A percentile compares a stretch with the other conserved stretches of the same genome.
Conservation (phyloP, 2,113 vertebrate species). For the Alligator mississippiensis region DNA sequence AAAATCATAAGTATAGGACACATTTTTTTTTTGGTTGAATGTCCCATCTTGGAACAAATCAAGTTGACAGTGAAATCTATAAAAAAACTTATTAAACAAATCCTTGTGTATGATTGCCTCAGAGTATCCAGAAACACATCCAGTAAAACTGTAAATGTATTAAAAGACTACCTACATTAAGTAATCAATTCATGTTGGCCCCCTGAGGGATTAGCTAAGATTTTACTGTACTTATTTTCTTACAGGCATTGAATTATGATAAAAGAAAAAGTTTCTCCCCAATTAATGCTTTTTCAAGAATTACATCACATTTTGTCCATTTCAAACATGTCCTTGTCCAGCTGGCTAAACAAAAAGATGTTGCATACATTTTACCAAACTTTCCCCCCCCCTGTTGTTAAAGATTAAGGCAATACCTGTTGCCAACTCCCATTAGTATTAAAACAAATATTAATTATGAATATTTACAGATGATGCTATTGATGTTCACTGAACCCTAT, state of each 20-base stretch:
- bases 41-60: not conserved
- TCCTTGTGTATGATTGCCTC: not conserved
- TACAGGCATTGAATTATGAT: constrained; percentile 57
- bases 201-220: constrained; percentile 23
- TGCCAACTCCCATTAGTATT: not conserved
- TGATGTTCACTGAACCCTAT: not conserved
- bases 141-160: constrained; percentile 27
- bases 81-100: not conserved
- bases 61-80: not conserved
- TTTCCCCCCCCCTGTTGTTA: not conserved
- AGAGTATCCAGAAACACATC: not conserved
- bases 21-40: not conserved
- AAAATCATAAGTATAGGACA: not conserved
- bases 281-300: constrained; percentile 59
- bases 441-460: not conserved
- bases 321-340: constrained; percentile 53
- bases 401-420: constrained; percentile 3
- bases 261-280: constrained; percentile 64
- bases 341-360: constrained; percentile 62
- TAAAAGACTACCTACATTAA: not conserved
- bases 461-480: not conserved
- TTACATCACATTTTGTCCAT: constrained; percentile 44
- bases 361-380: constrained; percentile 41
- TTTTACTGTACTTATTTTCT: constrained; percentile 59
- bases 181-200: constrained; percentile 35